Evolutionary conservation across 2,888 invertebrate genomes (phyloP).

Genomic region (Apomyelois bistriatella): DNA sequence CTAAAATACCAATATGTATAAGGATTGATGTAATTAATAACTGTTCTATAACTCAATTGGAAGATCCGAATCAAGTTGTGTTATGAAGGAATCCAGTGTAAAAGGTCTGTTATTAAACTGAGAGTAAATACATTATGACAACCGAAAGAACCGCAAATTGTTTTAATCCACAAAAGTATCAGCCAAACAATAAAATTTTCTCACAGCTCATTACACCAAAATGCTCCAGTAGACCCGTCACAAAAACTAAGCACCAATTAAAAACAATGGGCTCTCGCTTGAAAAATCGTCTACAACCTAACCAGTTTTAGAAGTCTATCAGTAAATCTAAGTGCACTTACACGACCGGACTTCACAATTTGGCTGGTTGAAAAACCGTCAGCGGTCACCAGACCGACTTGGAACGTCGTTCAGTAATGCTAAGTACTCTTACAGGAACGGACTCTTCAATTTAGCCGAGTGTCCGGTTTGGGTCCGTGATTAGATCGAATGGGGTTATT

Average conservation of each 20-base stretch:
- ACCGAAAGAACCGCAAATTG: neutral
- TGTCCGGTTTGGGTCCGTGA: constrained; percentile 43
- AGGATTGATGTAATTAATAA: no score
- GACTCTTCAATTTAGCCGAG: constrained; percentile 53
- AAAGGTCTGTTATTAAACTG: no score
- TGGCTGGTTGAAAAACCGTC: constrained; percentile 3
- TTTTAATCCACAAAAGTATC: neutral
- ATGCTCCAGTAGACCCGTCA: constrained; percentile 29
- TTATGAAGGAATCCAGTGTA: no score
- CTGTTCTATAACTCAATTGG: no score
- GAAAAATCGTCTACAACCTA: constrained; percentile 41
- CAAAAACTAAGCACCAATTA: constrained; percentile 60
- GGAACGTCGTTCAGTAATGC: constrained; percentile 35
- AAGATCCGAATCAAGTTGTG: no score
- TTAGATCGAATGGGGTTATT: constrained; percentile 58
- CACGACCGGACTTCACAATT: constrained; percentile 45
- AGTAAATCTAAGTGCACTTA: constrained; percentile 37
- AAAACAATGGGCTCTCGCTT: constrained; percentile 46
- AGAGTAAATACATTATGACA: neutral
- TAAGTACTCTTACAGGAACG: constrained; percentile 38
- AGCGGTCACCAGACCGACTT: constrained; percentile 27
- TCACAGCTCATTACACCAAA: constrained; percentile 44
- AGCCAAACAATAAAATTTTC: constrained; percentile 23
- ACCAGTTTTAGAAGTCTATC: constrained; percentile 36
- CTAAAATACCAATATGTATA: no score